phyloP scores from a whole-genome alignment of 2,888 invertebrate genomes.

The Peribatodes rhomboidaria region DNA sequence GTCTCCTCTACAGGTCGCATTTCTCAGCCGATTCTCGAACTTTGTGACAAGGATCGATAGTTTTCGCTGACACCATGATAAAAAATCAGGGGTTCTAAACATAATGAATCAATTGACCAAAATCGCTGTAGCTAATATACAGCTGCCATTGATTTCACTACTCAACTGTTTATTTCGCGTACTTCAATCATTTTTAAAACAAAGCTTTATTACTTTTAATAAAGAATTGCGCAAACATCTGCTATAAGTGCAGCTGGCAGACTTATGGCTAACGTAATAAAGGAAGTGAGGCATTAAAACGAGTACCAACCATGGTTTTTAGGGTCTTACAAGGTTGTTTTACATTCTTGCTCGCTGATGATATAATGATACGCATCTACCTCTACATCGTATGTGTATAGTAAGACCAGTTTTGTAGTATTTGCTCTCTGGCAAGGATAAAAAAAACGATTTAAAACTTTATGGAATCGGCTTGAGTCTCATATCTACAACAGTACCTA shows the following conservation, averaged over 20 bases:
- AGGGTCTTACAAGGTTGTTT: conserved; percentile 23
- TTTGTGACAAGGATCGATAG: too few relatives aligned
- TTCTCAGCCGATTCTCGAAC: too few relatives aligned
- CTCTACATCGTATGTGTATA: neutral
- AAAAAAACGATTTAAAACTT: too few relatives aligned
- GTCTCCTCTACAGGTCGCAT: too few relatives aligned
- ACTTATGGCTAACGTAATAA: conserved; percentile 67
- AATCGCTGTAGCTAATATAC: too few relatives aligned
- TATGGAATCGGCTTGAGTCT: too few relatives aligned
- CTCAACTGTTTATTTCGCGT: neutral
- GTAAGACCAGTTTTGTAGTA: too few relatives aligned
- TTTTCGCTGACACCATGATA: too few relatives aligned
- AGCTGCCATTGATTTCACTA: conserved; percentile 3
- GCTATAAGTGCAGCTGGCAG: conserved; percentile 62
- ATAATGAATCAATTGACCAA: neutral
- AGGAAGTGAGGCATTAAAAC: conserved; percentile 63
- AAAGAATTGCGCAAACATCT: conserved; percentile 38
- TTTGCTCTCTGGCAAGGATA: too few relatives aligned
- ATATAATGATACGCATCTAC: neutral
- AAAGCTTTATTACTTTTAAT: conserved; percentile 26
- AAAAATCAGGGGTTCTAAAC: too few relatives aligned
- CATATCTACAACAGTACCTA: too few relatives aligned
- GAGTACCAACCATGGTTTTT: conserved; percentile 43
- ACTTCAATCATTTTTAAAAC: neutral
- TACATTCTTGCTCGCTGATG: conserved; percentile 19